Base-by-base conservation (phyloP, 2,113 vertebrate genomes). In the Chamaea fasciata region DNA sequence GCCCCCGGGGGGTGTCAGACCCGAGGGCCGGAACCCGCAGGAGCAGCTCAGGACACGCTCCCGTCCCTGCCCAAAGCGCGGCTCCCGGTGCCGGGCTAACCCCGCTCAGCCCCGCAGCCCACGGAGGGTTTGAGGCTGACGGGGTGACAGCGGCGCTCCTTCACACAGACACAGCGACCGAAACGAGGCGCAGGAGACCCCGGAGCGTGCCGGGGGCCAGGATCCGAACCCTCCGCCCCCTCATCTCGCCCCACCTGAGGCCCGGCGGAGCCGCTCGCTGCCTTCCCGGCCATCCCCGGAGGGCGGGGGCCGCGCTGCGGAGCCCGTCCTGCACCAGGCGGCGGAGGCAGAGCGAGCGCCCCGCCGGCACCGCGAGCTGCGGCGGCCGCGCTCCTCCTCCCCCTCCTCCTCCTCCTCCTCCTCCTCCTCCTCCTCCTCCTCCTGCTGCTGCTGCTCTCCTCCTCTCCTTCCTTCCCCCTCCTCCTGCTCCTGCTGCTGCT, bases 241-340 rank as follows among this genome's bases (percentile, higher is more conserved):
- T 11, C 50, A 50, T 1, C 67, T 67, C 42, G 22, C 2, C 67
- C 15, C 31, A 31, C 22, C 86, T 9, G 59, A 27, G 59, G 77
- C 86, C 86, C 86, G 37, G 67, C 46, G 8, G 31, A 13, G 57
- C 65, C 42, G 35, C 65, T 47, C 47, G 39, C 64, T 11, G 74
- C 84, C 39, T 19, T 7, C 56, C n/a, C 4, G 5, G 33, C 57
- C 75, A 2, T 35, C 2, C 35, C 35, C 31, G 5, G 31, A 57
- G 86, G 86, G 85, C 85, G 85, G 76, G 67, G 67, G 67, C 79
- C 57, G 94, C 95, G 60, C 95, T 92, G 97, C 96, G 96, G 97
- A 88, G 97, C 96, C 87, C 6, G 96, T 82, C 96, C 95, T 88
- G 97, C 97, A 95, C 90, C 78, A 89, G 96, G 97, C 97, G 96